Percentiles rank a stretch among this genome's conserved stretches.
These are phyloP conservation scores for Otus sunia DNA, from an alignment of 2,113 vertebrate genomes.

Conservation along the genomic window DNA sequence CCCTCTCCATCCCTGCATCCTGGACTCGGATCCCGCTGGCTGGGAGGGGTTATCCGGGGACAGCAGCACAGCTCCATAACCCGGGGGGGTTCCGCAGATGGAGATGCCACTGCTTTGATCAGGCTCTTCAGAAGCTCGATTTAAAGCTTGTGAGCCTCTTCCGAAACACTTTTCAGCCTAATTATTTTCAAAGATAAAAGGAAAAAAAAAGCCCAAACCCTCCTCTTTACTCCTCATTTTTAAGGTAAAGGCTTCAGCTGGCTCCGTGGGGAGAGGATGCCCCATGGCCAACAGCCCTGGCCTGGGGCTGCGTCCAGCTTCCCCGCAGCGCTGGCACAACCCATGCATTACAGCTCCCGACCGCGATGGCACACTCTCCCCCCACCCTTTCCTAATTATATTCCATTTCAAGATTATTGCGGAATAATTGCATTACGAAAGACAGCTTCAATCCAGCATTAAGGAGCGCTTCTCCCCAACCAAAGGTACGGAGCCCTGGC, in stretches of 20 bases:
- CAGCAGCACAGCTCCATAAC: fast-evolving
- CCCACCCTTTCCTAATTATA: not conserved
- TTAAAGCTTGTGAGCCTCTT: not conserved
- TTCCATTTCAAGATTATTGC: slow-evolving; percentile 1
- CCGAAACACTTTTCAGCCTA: not conserved
- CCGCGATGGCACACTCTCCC: fast-evolving
- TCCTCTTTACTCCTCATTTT: not conserved
- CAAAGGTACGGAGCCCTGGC: not conserved
- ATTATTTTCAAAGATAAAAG: slow-evolving; percentile 22
- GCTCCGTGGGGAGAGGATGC: not conserved
- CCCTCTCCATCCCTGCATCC: not conserved
- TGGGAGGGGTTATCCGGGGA: not conserved
- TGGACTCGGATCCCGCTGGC: not conserved
- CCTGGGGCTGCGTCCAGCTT: not conserved
- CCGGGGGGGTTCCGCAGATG: fast-evolving
- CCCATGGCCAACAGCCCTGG: fast-evolving
- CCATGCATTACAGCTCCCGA: not conserved
- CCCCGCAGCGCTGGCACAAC: not conserved
- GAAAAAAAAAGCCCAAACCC: not conserved
- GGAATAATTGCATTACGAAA: not conserved
- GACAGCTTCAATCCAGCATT: not conserved
- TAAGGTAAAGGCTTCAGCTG: not conserved
- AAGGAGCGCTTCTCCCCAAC: not conserved
- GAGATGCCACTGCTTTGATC: not conserved
- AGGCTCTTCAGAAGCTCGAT: not conserved